A percentile compares a stretch with the other conserved stretches of the same genome.
Conservation (phyloP, 2,113 vertebrate genomes). For the Monarcha castaneiventris region DNA sequence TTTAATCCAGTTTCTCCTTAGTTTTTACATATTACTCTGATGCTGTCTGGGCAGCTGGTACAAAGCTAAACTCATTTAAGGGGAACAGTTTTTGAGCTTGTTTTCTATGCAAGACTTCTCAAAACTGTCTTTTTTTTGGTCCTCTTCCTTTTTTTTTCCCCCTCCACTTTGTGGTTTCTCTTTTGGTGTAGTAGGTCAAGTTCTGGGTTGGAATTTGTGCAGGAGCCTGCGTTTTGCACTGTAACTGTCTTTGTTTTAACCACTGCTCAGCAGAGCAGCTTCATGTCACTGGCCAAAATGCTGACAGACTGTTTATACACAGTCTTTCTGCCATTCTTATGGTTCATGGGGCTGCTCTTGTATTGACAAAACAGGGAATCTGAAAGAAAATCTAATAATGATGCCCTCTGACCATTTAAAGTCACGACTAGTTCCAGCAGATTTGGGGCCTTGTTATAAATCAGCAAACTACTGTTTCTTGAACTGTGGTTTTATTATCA, state of each 20-base stretch:
- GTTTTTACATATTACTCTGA: neutral
- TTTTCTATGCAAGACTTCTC: neutral
- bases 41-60: neutral
- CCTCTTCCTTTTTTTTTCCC: no score
- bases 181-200: neutral
- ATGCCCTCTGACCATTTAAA: neutral
- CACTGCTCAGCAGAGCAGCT: neutral
- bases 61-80: neutral
- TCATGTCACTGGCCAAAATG: neutral
- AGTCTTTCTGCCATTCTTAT: neutral
- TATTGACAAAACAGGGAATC: neutral
- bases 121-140: neutral
- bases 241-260: neutral
- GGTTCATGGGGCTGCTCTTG: neutral
- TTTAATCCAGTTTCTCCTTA: constrained; percentile 17
- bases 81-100: neutral
- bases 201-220: neutral
- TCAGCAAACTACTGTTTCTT: neutral
- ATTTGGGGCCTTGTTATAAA: neutral
- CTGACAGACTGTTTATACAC: neutral
- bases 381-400: neutral
- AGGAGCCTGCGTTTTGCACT: neutral
- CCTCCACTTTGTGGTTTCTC: neutral
- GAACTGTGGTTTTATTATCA: neutral
- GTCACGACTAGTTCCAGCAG: neutral